Evolutionary conservation across 1,140 invertebrate species (phyloP), one percentile per base, ranked within the genome.

Genomic region (Zelostemma sp.): DNA sequence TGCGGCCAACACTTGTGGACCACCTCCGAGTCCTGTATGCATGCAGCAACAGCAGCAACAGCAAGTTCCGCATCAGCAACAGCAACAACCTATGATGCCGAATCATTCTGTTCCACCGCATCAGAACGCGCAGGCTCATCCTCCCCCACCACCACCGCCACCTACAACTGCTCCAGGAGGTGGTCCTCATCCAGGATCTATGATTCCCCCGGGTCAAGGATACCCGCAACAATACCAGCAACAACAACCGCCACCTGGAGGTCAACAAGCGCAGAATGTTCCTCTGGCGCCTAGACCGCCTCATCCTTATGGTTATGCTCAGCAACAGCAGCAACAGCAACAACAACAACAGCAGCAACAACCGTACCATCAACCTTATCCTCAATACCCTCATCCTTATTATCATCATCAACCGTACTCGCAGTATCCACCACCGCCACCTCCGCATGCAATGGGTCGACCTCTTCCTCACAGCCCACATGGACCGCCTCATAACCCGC

Each of bases 341-440:
- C n/a, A n/a, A n/a, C n/a, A n/a, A n/a, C 25, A 28, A 28, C 25
- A 3, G 25, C 89, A 89, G 19, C 89, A 90, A 56, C 88, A 89
- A 62, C 85, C 87, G 0, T 88, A 88, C 19, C 88, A 89, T 74
- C 88, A 88, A 59, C 83, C 87, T 6, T 89, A 90, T 79, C 87
- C 87, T 1, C 88, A 88, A 54, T 86, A 87, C 35, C 78, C 86
- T 1, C 88, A 88, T 79, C 84, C 89, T 0, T 91, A 91, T 62
- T 91, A 91, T 76, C 86, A n/a, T n/a, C n/a, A 88, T 74, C 87
- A 89, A 50, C 86, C 86, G 0, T 88, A 87, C 54, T 88, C 88
- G 1, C 88, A 90, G 8, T 90, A 91, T 67, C 81, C 86, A 1
- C 82, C n/a, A n/a, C n/a, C n/a, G n/a, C n/a, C n/a, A n/a, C n/a